Evolutionary conservation across 2,888 invertebrate species (phyloP).

Genomic region (Apodemia zela): DNA sequence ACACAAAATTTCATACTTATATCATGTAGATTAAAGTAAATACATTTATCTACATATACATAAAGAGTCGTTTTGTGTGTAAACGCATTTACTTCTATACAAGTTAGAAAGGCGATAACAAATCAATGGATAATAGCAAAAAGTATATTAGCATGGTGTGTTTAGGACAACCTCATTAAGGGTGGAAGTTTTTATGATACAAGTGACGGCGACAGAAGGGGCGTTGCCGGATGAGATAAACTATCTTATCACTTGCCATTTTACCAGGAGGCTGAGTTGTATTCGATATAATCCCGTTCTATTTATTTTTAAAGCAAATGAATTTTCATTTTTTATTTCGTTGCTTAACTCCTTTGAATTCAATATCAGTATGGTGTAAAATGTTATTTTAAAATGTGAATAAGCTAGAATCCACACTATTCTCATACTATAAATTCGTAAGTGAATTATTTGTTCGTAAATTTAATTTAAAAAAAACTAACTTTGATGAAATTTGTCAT

Average conservation of each 20-base stretch:
- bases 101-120: background rate
- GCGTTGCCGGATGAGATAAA: constrained; percentile 53
- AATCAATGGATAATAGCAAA: constrained; percentile 21
- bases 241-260: constrained; percentile 57
- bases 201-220: constrained; percentile 35
- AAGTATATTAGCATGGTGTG: constrained; percentile 33
- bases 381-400: too few relatives aligned
- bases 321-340: background rate
- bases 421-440: too few relatives aligned
- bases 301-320: background rate
- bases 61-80: too few relatives aligned
- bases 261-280: background rate
- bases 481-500: too few relatives aligned
- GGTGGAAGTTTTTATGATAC: constrained; percentile 14
- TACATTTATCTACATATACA: too few relatives aligned
- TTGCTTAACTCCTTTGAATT: background rate
- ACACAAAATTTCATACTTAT: too few relatives aligned
- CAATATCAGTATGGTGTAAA: too few relatives aligned
- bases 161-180: constrained; percentile 40
- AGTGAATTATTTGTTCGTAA: too few relatives aligned
- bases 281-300: background rate
- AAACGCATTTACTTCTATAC: too few relatives aligned
- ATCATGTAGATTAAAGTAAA: too few relatives aligned
- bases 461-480: too few relatives aligned
- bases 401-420: too few relatives aligned